These are phyloP conservation scores for Patella pellucida DNA, from an alignment of 2,888 invertebrate genomes.

Conservation along the genomic window DNA sequence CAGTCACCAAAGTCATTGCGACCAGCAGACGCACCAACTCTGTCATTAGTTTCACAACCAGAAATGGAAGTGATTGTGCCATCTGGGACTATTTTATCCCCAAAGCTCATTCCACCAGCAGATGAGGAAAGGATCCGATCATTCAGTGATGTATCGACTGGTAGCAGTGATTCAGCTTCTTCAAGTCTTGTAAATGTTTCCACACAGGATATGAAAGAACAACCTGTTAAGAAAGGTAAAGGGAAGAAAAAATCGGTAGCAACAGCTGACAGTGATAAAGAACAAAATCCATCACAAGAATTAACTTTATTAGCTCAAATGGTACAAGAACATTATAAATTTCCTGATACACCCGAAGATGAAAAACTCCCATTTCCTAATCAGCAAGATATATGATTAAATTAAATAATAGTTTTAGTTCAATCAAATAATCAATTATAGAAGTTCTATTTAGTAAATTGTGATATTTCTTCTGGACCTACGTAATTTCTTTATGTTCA, in stretches of 20 bases:
- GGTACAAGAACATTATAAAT: slow-evolving; percentile 61
- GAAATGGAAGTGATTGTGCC: slow-evolving; percentile 33
- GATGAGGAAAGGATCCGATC: slow-evolving; percentile 39
- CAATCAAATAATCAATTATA: too few species aligned
- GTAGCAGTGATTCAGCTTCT: slow-evolving; percentile 40
- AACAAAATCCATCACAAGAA: slow-evolving; percentile 37
- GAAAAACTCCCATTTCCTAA: too few species aligned
- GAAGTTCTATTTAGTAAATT: too few species aligned
- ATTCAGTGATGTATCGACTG: slow-evolving; percentile 19
- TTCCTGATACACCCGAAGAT: slow-evolving; percentile 31
- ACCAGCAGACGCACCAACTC: slow-evolving; percentile 55
- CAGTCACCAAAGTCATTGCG: slow-evolving; percentile 59
- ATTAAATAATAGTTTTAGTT: not conserved
- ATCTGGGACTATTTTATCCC: slow-evolving; percentile 36
- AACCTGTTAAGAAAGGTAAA: slow-evolving; percentile 24
- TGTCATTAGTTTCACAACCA: slow-evolving; percentile 50
- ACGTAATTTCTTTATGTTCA: too few species aligned
- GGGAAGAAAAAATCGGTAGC: slow-evolving; percentile 31
- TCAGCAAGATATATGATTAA: not conserved
- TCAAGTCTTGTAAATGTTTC: slow-evolving; percentile 23
- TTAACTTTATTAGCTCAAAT: slow-evolving; percentile 62
- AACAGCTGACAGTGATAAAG: slow-evolving; percentile 33
- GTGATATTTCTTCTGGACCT: too few species aligned
- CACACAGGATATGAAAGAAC: slow-evolving; percentile 29
- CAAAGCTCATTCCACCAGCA: slow-evolving; percentile 56